Conservation (phyloP, 2,113 vertebrate species). For the Muntiacus reevesi region DNA sequence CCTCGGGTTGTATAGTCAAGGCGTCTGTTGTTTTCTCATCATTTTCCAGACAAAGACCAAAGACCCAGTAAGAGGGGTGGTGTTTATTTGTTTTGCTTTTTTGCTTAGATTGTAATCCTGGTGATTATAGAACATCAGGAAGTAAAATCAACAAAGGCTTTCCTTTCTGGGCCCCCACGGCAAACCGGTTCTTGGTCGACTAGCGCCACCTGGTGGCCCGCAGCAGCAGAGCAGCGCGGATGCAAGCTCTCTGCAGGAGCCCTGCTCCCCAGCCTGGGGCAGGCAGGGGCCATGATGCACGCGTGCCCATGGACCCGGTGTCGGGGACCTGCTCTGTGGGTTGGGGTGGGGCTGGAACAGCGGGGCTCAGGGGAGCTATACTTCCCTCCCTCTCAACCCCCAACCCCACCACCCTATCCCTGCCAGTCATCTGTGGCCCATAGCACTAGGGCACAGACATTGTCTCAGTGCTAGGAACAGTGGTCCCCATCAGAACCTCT, state of each 20-base stretch:
- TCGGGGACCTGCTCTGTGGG: background rate
- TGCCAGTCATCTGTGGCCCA: background rate
- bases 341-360: background rate
- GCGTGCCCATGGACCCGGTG: too few species aligned
- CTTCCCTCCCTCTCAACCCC: background rate
- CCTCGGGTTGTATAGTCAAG: background rate
- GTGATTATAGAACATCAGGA: slow-evolving; percentile 72
- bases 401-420: background rate
- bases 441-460: background rate
- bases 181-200: background rate
- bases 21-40: slow-evolving; percentile 37
- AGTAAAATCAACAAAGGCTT: slow-evolving; percentile 63
- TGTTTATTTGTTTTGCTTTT: slow-evolving; percentile 75
- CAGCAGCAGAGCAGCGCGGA: background rate
- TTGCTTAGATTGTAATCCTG: slow-evolving; percentile 73
- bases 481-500: background rate
- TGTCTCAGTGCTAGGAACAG: background rate
- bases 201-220: slow-evolving; percentile 67
- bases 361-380: background rate
- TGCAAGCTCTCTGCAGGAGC: rapidly evolving
- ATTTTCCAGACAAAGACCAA: slow-evolving; percentile 66
- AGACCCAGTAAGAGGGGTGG: background rate
- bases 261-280: background rate
- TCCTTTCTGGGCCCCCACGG: background rate
- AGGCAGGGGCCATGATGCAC: background rate